Evolutionary conservation across 2,113 vertebrate species (phyloP).

Genomic region (Anguilla japonica): DNA sequence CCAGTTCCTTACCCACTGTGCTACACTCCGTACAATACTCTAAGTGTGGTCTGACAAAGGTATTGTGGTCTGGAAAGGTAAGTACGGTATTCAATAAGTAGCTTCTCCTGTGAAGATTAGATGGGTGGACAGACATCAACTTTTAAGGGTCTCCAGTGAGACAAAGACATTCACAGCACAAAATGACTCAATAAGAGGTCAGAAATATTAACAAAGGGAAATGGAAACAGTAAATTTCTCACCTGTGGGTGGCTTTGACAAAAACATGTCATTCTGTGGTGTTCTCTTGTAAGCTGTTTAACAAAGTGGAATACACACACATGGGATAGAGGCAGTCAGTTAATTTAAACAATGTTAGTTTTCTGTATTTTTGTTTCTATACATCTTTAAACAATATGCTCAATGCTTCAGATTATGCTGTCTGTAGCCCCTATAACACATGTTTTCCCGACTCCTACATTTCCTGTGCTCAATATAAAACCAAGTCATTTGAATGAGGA

Average conservation of each 20-base stretch:
- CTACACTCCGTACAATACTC: too few species aligned
- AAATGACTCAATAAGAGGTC: background rate
- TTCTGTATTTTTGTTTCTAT: background rate
- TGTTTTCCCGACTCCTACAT: too few species aligned
- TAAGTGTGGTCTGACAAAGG: too few species aligned
- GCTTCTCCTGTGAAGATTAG: background rate
- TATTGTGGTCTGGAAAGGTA: too few species aligned
- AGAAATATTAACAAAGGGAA: background rate
- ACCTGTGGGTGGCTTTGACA: background rate
- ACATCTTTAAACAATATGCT: background rate
- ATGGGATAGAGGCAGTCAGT: background rate
- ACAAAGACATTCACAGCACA: background rate
- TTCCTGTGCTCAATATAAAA: too few species aligned
- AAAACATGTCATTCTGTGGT: background rate
- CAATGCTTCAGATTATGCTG: too few species aligned
- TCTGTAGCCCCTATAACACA: too few species aligned
- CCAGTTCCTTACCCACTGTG: too few species aligned
- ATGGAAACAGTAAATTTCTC: background rate
- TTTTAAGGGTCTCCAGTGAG: background rate
- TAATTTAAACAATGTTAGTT: background rate
- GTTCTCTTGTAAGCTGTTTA: too few species aligned
- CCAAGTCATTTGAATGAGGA: too few species aligned
- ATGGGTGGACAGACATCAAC: too few species aligned
- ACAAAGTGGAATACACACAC: background rate
- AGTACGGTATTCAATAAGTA: background rate